Evolutionary conservation across 2,797 vertebrate species (phyloP).

Genomic region (Xiphorhynchus erythropygius): DNA sequence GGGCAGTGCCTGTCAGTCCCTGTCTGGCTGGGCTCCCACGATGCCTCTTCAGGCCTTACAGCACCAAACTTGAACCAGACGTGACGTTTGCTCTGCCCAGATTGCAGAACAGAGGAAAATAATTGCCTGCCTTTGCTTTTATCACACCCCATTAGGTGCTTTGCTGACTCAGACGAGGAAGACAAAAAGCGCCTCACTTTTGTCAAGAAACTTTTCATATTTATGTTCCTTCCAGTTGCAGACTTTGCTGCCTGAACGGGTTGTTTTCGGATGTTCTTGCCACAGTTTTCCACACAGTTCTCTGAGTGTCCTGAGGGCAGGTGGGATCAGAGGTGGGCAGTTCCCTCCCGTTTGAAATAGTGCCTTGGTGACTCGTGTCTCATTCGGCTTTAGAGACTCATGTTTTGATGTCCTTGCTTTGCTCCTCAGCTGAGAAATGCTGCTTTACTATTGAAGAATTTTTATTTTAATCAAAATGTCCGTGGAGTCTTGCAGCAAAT

Average conservation of each 20-base stretch:
- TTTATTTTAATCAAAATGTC: background rate
- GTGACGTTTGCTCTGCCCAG: constrained; percentile 14
- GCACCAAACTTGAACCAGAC: background rate
- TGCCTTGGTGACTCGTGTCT: background rate
- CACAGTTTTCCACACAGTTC: background rate
- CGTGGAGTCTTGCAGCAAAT: background rate
- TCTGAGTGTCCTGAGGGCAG: background rate
- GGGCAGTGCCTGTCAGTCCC: constrained; percentile 42
- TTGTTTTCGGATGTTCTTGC: background rate
- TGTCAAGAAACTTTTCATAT: constrained; percentile 10
- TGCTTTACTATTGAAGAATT: background rate
- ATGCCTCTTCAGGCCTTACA: constrained; percentile 21
- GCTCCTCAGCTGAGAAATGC: background rate
- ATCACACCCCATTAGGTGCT: constrained; percentile 41
- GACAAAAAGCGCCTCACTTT: background rate
- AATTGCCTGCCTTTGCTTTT: constrained; percentile 50
- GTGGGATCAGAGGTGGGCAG: background rate
- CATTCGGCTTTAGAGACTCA: background rate
- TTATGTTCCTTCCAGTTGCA: background rate
- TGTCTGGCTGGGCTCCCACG: background rate
- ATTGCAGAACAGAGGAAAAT: constrained; percentile 44
- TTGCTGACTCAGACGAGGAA: background rate
- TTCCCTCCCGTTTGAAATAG: background rate
- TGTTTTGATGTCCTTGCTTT: background rate
- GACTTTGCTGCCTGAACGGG: background rate